Evolutionary conservation across 2,113 vertebrate species (phyloP).

Genomic region (Muscicapa adusta): DNA sequence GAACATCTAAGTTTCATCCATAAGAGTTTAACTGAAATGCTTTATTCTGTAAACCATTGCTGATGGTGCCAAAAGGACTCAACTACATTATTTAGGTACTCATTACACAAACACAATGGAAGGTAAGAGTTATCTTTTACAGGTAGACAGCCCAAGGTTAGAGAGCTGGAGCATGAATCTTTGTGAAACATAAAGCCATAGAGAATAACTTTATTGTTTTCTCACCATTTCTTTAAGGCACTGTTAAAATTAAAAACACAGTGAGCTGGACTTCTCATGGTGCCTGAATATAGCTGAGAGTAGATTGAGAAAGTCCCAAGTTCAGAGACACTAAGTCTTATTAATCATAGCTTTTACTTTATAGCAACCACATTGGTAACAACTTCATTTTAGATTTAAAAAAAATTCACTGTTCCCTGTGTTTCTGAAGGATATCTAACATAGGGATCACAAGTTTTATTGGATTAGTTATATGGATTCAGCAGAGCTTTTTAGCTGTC

Average conservation of each 20-base stretch:
- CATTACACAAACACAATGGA: background rate
- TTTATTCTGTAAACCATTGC: background rate
- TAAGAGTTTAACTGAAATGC: background rate
- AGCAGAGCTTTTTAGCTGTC: background rate
- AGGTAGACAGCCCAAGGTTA: background rate
- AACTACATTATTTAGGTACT: background rate
- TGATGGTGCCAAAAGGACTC: background rate
- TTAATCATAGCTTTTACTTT: background rate
- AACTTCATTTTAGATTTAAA: constrained; percentile 1
- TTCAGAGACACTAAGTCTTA: background rate
- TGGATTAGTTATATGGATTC: background rate
- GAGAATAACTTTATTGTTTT: background rate
- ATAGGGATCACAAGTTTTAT: background rate
- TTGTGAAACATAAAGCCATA: background rate
- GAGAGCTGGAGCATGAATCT: background rate
- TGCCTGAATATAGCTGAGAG: background rate
- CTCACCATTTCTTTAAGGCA: background rate
- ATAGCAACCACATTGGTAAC: constrained; percentile 18
- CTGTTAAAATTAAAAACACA: background rate
- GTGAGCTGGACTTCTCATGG: background rate
- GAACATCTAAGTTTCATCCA: background rate
- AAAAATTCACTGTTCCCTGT: background rate
- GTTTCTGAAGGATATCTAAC: constrained; percentile 10
- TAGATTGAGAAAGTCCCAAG: background rate
- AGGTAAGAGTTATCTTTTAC: background rate